These are phyloP conservation scores for Vultur gryphus DNA, from an alignment of 2,797 vertebrate genomes.

Conservation along the genomic window DNA sequence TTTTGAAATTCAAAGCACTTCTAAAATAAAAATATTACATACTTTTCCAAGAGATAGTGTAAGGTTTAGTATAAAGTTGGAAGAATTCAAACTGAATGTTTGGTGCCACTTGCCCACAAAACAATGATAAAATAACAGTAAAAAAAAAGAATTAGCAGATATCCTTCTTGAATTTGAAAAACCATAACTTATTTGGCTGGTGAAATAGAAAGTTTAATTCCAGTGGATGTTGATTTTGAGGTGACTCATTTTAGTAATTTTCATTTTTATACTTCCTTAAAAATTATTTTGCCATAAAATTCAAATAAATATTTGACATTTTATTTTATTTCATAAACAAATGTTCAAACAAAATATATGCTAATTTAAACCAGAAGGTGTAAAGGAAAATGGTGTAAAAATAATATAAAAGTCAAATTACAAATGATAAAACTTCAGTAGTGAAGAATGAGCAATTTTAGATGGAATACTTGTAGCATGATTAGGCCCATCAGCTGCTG, in stretches of 20 bases:
- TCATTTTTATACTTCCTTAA: not conserved
- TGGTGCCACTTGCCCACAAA: not conserved
- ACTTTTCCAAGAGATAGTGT: not conserved
- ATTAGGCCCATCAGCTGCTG: not conserved
- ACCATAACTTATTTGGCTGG: not conserved
- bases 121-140: not conserved
- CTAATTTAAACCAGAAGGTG: not conserved
- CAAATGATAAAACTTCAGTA: not conserved
- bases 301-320: not conserved
- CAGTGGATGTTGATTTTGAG: not conserved
- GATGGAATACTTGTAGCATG: not conserved
- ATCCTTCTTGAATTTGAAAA: not conserved
- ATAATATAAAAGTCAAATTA: not conserved
- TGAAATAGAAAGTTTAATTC: not conserved
- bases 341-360: not conserved
- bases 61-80: not conserved
- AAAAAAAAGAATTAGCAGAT: not conserved
- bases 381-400: not conserved
- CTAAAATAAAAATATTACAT: not conserved
- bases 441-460: not conserved
- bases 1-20: not conserved
- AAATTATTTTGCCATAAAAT: not conserved
- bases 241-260: not conserved
- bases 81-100: not conserved
- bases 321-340: not conserved